Base-by-base conservation (phyloP, 1,140 invertebrate genomes). In the Bombus waltoni region DNA sequence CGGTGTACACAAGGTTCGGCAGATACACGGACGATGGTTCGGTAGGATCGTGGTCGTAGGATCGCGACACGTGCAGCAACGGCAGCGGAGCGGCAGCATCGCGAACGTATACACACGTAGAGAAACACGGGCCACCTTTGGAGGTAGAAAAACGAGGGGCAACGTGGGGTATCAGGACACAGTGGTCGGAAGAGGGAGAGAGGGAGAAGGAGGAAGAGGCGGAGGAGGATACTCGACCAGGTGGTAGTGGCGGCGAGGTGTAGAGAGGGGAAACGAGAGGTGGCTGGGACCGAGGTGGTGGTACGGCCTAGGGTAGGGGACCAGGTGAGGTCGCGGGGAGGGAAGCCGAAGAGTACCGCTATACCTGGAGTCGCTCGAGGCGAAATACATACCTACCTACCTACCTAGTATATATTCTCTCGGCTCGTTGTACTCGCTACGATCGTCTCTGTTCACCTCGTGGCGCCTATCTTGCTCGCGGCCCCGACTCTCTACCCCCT, bases 371-470 rank as follows among this genome's bases (percentile, higher is more conserved):
- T 93, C 79, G 92, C 93, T 91, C 66, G 76, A 91, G 93, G 93
- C 92, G 87, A 90, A 93, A 93, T 93, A 93, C 93, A 93, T 93
- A 93, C 93, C 93, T 93, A 93, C 93, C 93, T 93, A 93, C 92
- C 92, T 93, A 93, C 92, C 92, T 93, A 93, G 86, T 90, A 81
- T 91, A 88, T 88, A 76, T 81, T 87, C 87, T 86, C 88, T 81
- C 72, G 62, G 77, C 83, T 88, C 83, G 88, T 84, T 80, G 87
- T 84, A 79, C 82, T 78, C 86, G 66, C 59, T 82, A 8, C 44
- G 42, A 13, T 66, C 32, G 71, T 89, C 62, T 86, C 70, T 38
- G 59, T 85, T 18, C 85, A 1, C 11, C 77, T 18, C 4, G 3
- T 70, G 35, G 28, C 71, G 57, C 35, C 53, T 66, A 81, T 80